phyloP scores from a whole-genome alignment of 2,888 invertebrate genomes.

The Aradus depressus region DNA sequence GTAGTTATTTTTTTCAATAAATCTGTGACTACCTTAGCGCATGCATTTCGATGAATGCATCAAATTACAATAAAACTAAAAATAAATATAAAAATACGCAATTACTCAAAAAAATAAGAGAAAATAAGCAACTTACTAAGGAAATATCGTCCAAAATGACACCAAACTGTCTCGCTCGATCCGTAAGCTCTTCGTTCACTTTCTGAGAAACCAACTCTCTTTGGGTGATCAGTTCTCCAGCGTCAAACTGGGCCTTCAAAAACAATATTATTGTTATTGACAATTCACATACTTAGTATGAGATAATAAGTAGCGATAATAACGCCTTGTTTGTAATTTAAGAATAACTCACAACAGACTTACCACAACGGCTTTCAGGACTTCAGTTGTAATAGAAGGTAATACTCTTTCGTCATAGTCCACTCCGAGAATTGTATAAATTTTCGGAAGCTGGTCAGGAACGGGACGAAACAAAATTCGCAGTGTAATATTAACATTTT shows the following conservation, averaged over 20 bases:
- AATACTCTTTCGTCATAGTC: slow-evolving; percentile 98
- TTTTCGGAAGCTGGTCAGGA: slow-evolving; percentile 85
- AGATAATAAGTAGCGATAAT: neutral
- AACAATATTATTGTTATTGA: neutral
- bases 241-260: slow-evolving; percentile 87
- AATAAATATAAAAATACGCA: neutral
- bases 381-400: slow-evolving; percentile 97
- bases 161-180: slow-evolving; percentile 90
- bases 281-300: neutral
- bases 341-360: slow-evolving; percentile 31
- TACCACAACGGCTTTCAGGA: slow-evolving; percentile 90
- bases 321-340: no score
- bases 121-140: slow-evolving; percentile 47
- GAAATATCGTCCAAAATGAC: slow-evolving; percentile 97
- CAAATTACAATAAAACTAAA: neutral
- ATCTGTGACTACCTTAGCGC: neutral
- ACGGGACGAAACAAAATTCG: slow-evolving; percentile 93
- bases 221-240: slow-evolving; percentile 96
- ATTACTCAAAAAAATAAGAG: slow-evolving; percentile 25
- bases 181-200: slow-evolving; percentile 81
- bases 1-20: neutral
- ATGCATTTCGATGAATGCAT: neutral
- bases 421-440: slow-evolving; percentile 89
- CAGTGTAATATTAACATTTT: slow-evolving; percentile 97
- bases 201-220: slow-evolving; percentile 85